phyloP scores from a whole-genome alignment of 2,888 invertebrate species.

The Drosophila tripunctata region DNA sequence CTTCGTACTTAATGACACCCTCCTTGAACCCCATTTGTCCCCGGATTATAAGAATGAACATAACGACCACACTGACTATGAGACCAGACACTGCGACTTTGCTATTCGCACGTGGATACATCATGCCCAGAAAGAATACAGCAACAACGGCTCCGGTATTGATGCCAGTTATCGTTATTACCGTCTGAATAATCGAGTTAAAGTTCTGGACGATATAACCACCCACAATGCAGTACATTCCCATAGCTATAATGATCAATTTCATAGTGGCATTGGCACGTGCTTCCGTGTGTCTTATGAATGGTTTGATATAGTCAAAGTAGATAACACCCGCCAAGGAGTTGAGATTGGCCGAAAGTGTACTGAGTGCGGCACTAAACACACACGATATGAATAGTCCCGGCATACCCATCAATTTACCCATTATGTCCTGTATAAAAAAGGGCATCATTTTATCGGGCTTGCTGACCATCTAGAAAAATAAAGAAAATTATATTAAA shows the following conservation, averaged over 20 bases:
- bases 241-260: conserved; percentile 83
- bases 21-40: conserved; percentile 67
- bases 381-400: conserved; percentile 87
- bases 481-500: too few relatives aligned
- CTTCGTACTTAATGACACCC: conserved; percentile 72
- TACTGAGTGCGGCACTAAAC: conserved; percentile 87
- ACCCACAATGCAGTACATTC: conserved; percentile 87
- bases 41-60: conserved; percentile 76
- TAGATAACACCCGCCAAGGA: conserved; percentile 86
- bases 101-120: conserved; percentile 87
- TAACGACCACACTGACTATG: conserved; percentile 67
- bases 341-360: conserved; percentile 86
- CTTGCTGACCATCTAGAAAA: conserved; percentile 80
- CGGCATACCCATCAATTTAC: conserved; percentile 85
- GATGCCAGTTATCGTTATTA: conserved; percentile 84
- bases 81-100: conserved; percentile 78
- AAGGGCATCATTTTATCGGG: conserved; percentile 86
- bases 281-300: conserved; percentile 83
- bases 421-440: conserved; percentile 86
- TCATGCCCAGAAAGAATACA: conserved; percentile 88
- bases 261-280: conserved; percentile 85
- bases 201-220: conserved; percentile 84
- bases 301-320: conserved; percentile 86
- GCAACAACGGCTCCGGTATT: conserved; percentile 88
- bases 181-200: conserved; percentile 85